phyloP scores from a whole-genome alignment of 2,113 vertebrate genomes.

The Ascaphus truei region DNA sequence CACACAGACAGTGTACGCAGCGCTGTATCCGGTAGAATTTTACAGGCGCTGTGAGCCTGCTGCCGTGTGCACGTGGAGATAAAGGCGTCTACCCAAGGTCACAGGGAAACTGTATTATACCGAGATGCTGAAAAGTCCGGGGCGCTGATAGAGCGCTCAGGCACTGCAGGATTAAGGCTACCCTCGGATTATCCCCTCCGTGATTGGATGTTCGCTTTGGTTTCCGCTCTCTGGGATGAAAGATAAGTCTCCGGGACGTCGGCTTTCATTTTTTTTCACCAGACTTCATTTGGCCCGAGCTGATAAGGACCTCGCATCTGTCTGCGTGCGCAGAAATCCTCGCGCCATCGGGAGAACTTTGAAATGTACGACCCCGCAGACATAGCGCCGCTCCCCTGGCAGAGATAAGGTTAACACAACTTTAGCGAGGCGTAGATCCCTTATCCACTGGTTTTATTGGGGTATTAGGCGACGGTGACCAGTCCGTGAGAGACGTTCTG shows the following conservation, averaged over 20 bases:
- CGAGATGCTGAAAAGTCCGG: conserved; percentile 18
- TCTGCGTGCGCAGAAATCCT: conserved; percentile 77
- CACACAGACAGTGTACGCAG: too few species aligned
- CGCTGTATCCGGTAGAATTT: too few species aligned
- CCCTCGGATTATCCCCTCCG: conserved; percentile 24
- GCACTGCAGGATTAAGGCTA: conserved; percentile 28
- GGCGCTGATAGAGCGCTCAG: conserved; percentile 15
- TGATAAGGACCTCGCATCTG: conserved; percentile 74
- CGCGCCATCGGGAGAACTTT: conserved; percentile 77
- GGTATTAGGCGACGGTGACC: too few species aligned
- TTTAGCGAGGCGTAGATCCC: too few species aligned
- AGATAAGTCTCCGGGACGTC: conserved; percentile 64
- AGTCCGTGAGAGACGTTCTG: too few species aligned
- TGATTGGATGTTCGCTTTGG: conserved; percentile 15
- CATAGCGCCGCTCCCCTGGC: too few species aligned
- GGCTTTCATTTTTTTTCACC: conserved; percentile 69
- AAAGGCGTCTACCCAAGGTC: conserved; percentile 13
- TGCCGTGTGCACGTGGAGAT: conserved; percentile 1
- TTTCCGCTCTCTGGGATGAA: conserved; percentile 37
- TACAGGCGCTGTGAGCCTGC: too few species aligned
- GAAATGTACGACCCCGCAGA: conserved; percentile 41
- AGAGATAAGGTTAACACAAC: too few species aligned
- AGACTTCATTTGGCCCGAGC: conserved; percentile 82
- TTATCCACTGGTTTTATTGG: too few species aligned
- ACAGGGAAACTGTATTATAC: conserved; percentile 10